Evolutionary conservation across 2,888 invertebrate genomes (phyloP).

Genomic region (Pandemis corylana): DNA sequence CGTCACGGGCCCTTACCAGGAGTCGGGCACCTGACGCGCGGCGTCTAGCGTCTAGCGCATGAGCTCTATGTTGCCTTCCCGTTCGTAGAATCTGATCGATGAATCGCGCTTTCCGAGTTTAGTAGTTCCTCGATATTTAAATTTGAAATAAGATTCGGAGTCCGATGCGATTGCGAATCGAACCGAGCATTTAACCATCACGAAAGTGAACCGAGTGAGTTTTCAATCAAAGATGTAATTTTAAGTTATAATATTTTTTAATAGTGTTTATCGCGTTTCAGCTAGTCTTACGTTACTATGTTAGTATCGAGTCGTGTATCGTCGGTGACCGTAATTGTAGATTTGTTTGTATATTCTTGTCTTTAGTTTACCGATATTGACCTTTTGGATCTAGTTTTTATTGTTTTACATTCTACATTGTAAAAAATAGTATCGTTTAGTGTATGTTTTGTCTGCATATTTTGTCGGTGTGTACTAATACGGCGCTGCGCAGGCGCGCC

Average conservation of each 20-base stretch:
- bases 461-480: constrained; percentile 75
- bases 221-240: constrained; percentile 83
- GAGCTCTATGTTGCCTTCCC: constrained; percentile 61
- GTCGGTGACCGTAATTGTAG: constrained; percentile 73
- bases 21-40: constrained; percentile 82
- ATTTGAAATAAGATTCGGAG: constrained; percentile 48
- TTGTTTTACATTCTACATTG: constrained; percentile 65
- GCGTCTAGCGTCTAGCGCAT: constrained; percentile 58
- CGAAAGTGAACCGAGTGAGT: constrained; percentile 75
- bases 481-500: constrained; percentile 72
- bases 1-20: constrained; percentile 94
- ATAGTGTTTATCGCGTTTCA: constrained; percentile 84
- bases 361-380: constrained; percentile 66
- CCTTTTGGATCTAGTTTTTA: constrained; percentile 66
- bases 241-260: constrained; percentile 77
- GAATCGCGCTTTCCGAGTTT: constrained; percentile 64
- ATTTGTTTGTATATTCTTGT: constrained; percentile 77
- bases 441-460: constrained; percentile 78
- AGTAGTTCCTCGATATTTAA: constrained; percentile 74
- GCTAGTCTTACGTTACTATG: constrained; percentile 83
- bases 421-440: constrained; percentile 71
- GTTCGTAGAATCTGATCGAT: constrained; percentile 49
- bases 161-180: constrained; percentile 63
- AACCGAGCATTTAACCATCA: constrained; percentile 44
- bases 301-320: constrained; percentile 74